Conservation (phyloP, 2,797 vertebrate species). For the Myotis myotis region DNA sequence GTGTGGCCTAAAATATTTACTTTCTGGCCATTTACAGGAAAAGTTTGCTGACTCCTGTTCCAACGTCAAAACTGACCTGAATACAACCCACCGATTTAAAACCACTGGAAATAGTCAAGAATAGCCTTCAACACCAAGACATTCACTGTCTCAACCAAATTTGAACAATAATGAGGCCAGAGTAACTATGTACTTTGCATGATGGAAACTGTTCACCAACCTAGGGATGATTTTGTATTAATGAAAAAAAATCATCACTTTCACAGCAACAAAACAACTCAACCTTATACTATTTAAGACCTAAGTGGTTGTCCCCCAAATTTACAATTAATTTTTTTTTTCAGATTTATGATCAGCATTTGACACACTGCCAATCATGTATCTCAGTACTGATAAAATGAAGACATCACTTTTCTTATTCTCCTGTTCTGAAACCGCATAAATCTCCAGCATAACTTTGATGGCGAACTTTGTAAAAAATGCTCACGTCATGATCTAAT, state of each 20-base stretch:
- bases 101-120: slow-evolving; percentile 18
- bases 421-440: not conserved
- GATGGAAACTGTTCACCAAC: not conserved
- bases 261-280: not conserved
- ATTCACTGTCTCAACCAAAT: not conserved
- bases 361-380: not conserved
- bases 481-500: not conserved
- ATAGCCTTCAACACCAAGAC: not conserved
- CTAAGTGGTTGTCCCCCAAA: not conserved
- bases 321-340: not conserved
- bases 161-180: not conserved
- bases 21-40: not conserved
- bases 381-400: not conserved
- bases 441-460: not conserved
- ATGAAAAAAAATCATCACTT: not conserved
- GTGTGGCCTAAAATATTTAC: not conserved
- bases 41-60: not conserved
- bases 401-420: not conserved
- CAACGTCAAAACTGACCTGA: not conserved
- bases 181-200: not conserved
- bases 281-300: not conserved
- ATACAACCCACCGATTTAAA: slow-evolving; percentile 10
- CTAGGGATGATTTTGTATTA: not conserved
- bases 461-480: not conserved
- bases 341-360: not conserved